phyloP scores from a whole-genome alignment of 2,113 vertebrate species.

The Gymnocephalus cernua region DNA sequence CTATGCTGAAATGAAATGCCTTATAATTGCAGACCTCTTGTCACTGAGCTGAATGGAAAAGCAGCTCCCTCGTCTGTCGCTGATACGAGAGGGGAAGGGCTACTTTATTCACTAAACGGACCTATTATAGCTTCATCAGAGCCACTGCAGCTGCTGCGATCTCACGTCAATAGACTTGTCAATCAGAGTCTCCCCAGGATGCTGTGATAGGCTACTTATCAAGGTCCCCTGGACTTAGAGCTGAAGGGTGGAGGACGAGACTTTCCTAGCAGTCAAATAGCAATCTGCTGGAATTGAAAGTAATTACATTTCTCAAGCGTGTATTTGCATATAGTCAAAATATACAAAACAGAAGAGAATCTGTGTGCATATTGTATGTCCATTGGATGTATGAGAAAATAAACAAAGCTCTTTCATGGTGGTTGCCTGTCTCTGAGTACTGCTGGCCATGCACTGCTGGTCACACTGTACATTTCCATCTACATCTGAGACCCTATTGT shows the following conservation, averaged over 20 bases:
- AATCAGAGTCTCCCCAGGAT: slow-evolving; percentile 53
- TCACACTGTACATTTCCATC: slow-evolving; percentile 28
- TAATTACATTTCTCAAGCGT: not conserved
- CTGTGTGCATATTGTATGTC: not conserved
- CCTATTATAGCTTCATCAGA: slow-evolving; percentile 65
- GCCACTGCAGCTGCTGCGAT: slow-evolving; percentile 7
- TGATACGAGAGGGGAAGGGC: slow-evolving; percentile 38
- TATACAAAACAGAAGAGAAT: slow-evolving; percentile 31
- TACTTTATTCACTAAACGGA: slow-evolving; percentile 66
- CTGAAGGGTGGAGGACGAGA: slow-evolving; percentile 13
- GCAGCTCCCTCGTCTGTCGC: slow-evolving; percentile 14
- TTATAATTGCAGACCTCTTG: slow-evolving; percentile 72
- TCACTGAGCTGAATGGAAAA: slow-evolving; percentile 44
- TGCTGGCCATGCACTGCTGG: slow-evolving; percentile 22
- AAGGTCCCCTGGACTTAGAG: slow-evolving; percentile 9
- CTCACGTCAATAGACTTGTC: slow-evolving; percentile 66
- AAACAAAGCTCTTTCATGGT: slow-evolving; percentile 22
- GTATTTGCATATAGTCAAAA: slow-evolving; percentile 56
- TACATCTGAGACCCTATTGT: slow-evolving; percentile 10
- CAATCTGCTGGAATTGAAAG: slow-evolving; percentile 19
- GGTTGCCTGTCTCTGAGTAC: slow-evolving; percentile 14
- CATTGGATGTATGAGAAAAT: slow-evolving; percentile 20
- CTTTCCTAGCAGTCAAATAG: slow-evolving; percentile 6
- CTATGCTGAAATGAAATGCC: slow-evolving; percentile 74
- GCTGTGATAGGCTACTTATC: slow-evolving; percentile 32